Base-by-base conservation (phyloP, 2,888 invertebrate genomes). In the Merodon equestris region DNA sequence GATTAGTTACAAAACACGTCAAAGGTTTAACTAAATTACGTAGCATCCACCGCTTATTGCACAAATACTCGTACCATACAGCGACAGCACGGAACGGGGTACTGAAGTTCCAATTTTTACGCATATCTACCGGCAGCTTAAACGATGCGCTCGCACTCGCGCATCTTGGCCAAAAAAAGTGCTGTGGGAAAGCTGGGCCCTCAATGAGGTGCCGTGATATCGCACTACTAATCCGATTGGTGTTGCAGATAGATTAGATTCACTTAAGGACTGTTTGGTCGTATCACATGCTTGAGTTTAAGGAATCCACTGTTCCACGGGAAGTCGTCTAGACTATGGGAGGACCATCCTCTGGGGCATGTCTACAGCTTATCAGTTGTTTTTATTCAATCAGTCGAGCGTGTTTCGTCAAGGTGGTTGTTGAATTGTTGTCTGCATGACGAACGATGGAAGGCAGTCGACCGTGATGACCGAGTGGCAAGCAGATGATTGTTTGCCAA, bases 1-100 rank as follows among this genome's bases (percentile, higher is more conserved):
- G 79, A 79, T 79, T 79, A 79, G 79, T 79, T 79, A 79, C 79
- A 79, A 79, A 79, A 79, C 79, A 79, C 79, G 79, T 74, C 79
- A 64, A 68, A 45, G 79, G 51, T 70, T 61, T 68, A 64, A 60
- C 57, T 57, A 79, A 73, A 67, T 54, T 58, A 63, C 68, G 27
- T 27, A 27, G 27, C 27, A 27, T 27, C 27, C 27, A 27, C 2
- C n/a, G n/a, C n/a, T n/a, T n/a, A n/a, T n/a, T n/a, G n/a, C n/a
- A n/a, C n/a, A n/a, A n/a, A n/a, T n/a, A n/a, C n/a, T n/a, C n/a
- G n/a, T n/a, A n/a, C n/a, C n/a, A 27, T 27, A 7, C 27, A 27
- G 3, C 7, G 27, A 4, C 27, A 7, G 27, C 27, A 4, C 27
- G 27, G 27, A 7, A 27, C 27, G 2, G 27, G 27, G 27, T 57